Base-by-base conservation (phyloP, 1,140 invertebrate genomes). In the Euschistus heros region DNA sequence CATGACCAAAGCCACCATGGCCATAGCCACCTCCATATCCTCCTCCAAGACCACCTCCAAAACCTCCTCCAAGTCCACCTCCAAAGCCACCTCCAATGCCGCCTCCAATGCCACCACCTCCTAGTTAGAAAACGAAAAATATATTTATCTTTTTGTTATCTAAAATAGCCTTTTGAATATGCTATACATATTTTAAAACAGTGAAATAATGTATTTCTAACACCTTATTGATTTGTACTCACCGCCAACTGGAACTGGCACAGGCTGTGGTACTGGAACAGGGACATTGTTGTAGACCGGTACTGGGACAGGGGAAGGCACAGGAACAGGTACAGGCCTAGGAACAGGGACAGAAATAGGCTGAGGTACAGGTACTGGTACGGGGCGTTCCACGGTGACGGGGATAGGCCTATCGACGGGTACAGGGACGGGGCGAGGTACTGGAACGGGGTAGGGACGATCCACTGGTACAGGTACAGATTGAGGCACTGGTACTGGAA, bases 401-500 rank as follows among this genome's bases (percentile, higher is more conserved):
- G 47, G 47, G 13, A 71, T 66, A 2, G 67, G 67, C 54, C 68
- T 68, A 22, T 71, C 68, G 42, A 72, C 71, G 0, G 47, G 47
- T 10, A 50, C 47, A 2, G 47, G 27, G 30, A 61, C 59, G 59
- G 59, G 59, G 14, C 33, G 27, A 4, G 26, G n/a, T 10, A 61
- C 59, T 18, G 59, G 59, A 15, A 61, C 59, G 0, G 27, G 27
- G 17, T 18, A 15, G 4, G 59, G 59, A 13, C 59, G 27, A 18
- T 30, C 26, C 4, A 61, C 59, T 18, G 47, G 47, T 2, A 66
- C 65, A 10, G 69, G 69, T 63, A 62, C 67, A 10, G 67, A 57
- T 1, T 65, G 62, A 15, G 61, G 50, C n/a, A 68, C 65, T 8
- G 67, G 66, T 17, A 70, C 68, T 0, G 69, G 68, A 0, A 70